Base-by-base conservation (phyloP, 2,888 invertebrate genomes). In the Rotaria macrura region DNA sequence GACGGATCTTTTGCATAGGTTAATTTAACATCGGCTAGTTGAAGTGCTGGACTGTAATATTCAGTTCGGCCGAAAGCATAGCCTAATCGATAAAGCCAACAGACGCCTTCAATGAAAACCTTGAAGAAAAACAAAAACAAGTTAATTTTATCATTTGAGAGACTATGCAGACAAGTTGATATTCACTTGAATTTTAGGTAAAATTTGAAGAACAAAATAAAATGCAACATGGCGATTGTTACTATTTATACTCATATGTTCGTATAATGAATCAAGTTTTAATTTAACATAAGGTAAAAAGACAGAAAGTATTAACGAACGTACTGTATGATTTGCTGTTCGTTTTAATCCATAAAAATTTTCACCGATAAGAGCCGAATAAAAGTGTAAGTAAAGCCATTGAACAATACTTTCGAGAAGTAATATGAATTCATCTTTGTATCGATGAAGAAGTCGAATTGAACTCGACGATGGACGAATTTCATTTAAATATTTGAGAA, bases 11-110 rank as follows among this genome's bases (percentile, higher is more conserved):
- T 40, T 3, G 7, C 5, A 25, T 79, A 79, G 38, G 25, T 40
- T 79, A 79, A 43, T 40, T 79, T 79, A 12, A 79, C 79, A n/a
- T n/a, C 43, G 25, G 79, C 79, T 79, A 79, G n/a, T 79, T 79
- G 79, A 43, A 79, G 43, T 1, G n/a, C 25, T 43, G 79, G 79
- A 79, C 79, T 79, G n/a, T 79, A 79, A 79, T 79, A 79, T 79
- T 79, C 43, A 43, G 6, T 79, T 2, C n/a, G 25, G 10, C 79
- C 79, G 7, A 79, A 79, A 20, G 79, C 79, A n/a, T 79, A 79
- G 14, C 79, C 43, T n/a, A 79, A 4, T 25, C 79, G 79, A 79
- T 79, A 79, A 9, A 79, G n/a, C 79, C 79, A 79, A 79, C 79
- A 79, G 14, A 79, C 9, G n/a, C 43, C 25, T 79, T 79, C 79